These are phyloP conservation scores for Sakesphorus luctuosus DNA, from an alignment of 2,113 vertebrate species.

Conservation along the genomic window DNA sequence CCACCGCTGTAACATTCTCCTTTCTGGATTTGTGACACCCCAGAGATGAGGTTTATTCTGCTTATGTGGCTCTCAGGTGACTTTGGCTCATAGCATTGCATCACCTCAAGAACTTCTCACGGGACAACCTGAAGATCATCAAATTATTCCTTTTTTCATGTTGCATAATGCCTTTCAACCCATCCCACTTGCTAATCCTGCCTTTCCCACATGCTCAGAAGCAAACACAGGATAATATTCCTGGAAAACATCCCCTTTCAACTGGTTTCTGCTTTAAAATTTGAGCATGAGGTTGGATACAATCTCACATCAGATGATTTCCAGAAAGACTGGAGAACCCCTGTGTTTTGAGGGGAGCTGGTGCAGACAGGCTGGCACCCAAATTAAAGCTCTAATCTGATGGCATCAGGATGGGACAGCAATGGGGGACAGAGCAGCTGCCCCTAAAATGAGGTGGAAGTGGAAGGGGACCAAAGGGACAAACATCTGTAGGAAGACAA, in stretches of 20 bases:
- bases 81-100: background rate
- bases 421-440: fast-evolving
- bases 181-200: background rate
- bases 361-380: background rate
- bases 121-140: background rate
- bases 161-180: background rate
- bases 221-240: fast-evolving
- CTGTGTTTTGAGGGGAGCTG: background rate
- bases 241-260: background rate
- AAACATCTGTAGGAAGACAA: background rate
- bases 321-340: fast-evolving
- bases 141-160: background rate
- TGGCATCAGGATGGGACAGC: background rate
- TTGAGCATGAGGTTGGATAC: fast-evolving
- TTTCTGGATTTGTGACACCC: background rate
- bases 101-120: background rate
- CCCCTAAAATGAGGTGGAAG: background rate
- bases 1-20: background rate
- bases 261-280: background rate
- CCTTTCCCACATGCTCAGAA: background rate
- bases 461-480: background rate
- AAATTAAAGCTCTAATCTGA: fast-evolving
- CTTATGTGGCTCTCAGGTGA: background rate
- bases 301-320: background rate
- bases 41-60: background rate